A percentile compares a stretch with the other conserved stretches of the same genome.
These are phyloP conservation scores for Lepidochrysops patricia DNA, from an alignment of 2,888 invertebrate genomes.

Conservation along the genomic window DNA sequence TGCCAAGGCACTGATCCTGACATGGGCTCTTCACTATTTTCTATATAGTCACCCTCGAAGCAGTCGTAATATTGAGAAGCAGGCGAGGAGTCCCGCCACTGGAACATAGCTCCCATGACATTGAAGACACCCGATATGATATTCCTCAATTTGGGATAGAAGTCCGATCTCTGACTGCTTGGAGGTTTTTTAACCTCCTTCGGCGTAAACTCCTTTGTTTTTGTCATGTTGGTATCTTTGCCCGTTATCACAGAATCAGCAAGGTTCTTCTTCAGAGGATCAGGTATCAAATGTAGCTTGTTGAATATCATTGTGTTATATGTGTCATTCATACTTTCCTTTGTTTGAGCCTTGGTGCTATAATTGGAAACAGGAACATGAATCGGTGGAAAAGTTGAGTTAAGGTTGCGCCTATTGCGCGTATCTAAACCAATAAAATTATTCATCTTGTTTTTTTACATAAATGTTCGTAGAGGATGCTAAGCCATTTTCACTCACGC, in stretches of 20 bases:
- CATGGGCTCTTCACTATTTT: constrained; percentile 31
- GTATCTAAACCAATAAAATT: constrained; percentile 37
- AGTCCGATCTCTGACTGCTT: constrained; percentile 28
- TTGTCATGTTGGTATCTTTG: constrained; percentile 25
- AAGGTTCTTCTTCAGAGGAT: constrained; percentile 56
- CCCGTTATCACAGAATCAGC: constrained; percentile 48
- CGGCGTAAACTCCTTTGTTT: constrained; percentile 21
- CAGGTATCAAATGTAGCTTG: constrained; percentile 47
- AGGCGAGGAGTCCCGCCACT: constrained; percentile 38
- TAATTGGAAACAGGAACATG: constrained; percentile 45
- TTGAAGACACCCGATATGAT: constrained; percentile 54
- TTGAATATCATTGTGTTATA: constrained; percentile 44
- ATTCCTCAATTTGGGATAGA: constrained; percentile 36
- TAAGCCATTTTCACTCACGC: constrained; percentile 45
- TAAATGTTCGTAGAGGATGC: constrained; percentile 37
- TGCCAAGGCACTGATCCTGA: constrained; percentile 42
- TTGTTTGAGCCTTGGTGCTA: constrained; percentile 39
- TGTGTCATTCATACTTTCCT: constrained; percentile 39
- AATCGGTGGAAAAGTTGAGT: constrained; percentile 35
- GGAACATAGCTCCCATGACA: constrained; percentile 48
- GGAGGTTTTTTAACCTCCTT: constrained; percentile 18
- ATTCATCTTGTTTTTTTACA: constrained; percentile 44
- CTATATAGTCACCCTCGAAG: constrained; percentile 29
- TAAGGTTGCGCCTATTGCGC: constrained; percentile 44
- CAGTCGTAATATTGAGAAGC: constrained; percentile 39